Base-by-base conservation (phyloP, 2,888 invertebrate genomes). In the Eristalinus sepulchralis region DNA sequence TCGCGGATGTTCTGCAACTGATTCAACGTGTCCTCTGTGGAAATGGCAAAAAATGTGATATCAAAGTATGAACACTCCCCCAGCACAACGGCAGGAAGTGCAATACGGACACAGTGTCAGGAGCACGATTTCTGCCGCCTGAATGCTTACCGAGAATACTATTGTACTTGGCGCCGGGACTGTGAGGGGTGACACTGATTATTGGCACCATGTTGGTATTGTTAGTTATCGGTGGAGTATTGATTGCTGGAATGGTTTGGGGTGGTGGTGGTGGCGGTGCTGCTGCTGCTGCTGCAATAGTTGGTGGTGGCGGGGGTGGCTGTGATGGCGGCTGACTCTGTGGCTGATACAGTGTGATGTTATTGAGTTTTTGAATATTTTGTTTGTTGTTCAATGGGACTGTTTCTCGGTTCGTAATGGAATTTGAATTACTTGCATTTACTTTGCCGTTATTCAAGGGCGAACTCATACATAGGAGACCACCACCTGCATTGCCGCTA, bases 111-210 rank as follows among this genome's bases (percentile, higher is more conserved):
- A 72, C 59, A 57, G n/a, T 78, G 72, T 59, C 67, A 66, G 60
- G 36, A 77, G 66, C 68, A 57, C 39, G 57, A 47, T n/a, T n/a
- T n/a, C n/a, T 11, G 33, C 24, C 1, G 33, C 47, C 20, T 9
- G 31, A 53, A 59, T 57, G 31, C 63, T 91, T 91, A 94, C 94
- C 94, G 81, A 95, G 93, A 88, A 95, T 94, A 77, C 95, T 95
- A 90, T 95, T 95, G 89, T 95, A 95, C 89, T 95, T 95, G 88
- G 94, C 95, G 86, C 97, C 96, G 11, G 97, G 97, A 88, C 97
- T 97, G 92, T 97, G 97, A 17, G 97, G 97, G 79, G 97, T 97
- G 88, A 97, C 97, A 93, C 97, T 97, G 91, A 97, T 97, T 79
- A 96, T 97, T 85, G 97, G 97, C 91, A 96, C 96, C 91, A 95